Base-by-base conservation (phyloP, 2,888 invertebrate species). In the Gasteruption jaculator region DNA sequence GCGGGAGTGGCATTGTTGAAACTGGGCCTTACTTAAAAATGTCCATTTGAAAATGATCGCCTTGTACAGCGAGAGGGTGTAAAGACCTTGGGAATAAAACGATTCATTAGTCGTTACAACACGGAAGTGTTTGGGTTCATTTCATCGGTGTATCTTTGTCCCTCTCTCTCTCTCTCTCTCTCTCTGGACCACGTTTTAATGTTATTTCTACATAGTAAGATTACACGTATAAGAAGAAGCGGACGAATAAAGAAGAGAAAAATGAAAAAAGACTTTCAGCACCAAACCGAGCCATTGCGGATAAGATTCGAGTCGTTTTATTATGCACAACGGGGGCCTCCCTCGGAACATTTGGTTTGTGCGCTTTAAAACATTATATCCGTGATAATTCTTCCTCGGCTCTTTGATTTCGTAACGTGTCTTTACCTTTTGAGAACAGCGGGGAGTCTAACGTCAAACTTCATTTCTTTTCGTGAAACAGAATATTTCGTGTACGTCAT, bases 81-180 rank as follows among this genome's bases (percentile, higher is more conserved):
- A n/a, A n/a, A n/a, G 19, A 39, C 42, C 42, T 45, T 48, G 49
- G 54, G 52, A 56, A 45, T 49, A 57, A 58, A 61, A 58, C 65
- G 59, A 65, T 69, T 69, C 69, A 69, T 69, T 69, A 69, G 68
- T 65, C 65, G 65, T 66, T n/a, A 69, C 67, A 69, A 69, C 63
- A 62, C 62, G 65, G 64, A 64, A 63, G 64, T 63, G 64, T 60
- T 57, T 50, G 51, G 49, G 52, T 49, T 52, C 46, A 50, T 53
- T 49, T 52, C 52, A 53, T 46, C 55, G 48, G 51, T 53, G 51
- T 52, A 50, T 50, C 48, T 53, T 45, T 33, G 40, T 39, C 38
- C 38, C 30, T 35, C 19, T 33, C 39, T 37, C 33, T 46, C 12
- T 20, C 11, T 27, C 3, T n/a, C n/a, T n/a, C n/a, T n/a, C n/a